Base-by-base conservation (phyloP, 1,140 invertebrate genomes). In the Maniola jurtina region DNA sequence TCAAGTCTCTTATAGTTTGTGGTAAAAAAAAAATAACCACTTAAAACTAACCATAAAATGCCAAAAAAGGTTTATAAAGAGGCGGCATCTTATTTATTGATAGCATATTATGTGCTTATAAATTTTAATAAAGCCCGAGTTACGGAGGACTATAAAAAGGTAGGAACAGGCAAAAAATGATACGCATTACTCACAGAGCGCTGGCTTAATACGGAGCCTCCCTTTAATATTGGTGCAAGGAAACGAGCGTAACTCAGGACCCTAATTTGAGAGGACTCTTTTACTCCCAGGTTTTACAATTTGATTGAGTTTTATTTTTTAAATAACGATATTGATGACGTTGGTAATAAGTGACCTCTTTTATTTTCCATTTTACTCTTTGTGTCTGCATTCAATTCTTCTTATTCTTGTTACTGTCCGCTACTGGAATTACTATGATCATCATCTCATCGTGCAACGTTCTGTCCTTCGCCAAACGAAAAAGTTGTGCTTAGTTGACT, bases 111-210 rank as follows among this genome's bases (percentile, higher is more conserved):
- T 70, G 71, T 75, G 77, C 75, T 83, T 83, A 79, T 84, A 81
- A 81, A 85, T 81, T 85, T 85, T 85, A 82, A 85, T 85, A 85
- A 85, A 81, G 75, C 70, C 70, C 48, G 7, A 65, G 61, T 62
- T 60, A 68, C 67, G 63, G 69, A 61, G 14, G 48, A 16, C 71
- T 70, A 70, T 77, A 78, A 81, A 83, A 80, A 79, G 70, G 77
- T 75, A 77, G 78, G 70, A 79, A 66, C 68, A 67, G 72, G 71
- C 72, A 83, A 84, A 81, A 83, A 85, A 83, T 82, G 77, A 79
- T 81, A 75, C 68, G 71, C 81, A 85, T 83, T 85, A 83, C 73
- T 85, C 77, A 85, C 48, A 67, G 73, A 66, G 73, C 48, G 15
- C 16, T 9, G 69, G 75, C 73, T 77, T 82, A 79, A 81, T 77